Conservation (phyloP, 2,113 vertebrate genomes). For the Gambusia affinis region DNA sequence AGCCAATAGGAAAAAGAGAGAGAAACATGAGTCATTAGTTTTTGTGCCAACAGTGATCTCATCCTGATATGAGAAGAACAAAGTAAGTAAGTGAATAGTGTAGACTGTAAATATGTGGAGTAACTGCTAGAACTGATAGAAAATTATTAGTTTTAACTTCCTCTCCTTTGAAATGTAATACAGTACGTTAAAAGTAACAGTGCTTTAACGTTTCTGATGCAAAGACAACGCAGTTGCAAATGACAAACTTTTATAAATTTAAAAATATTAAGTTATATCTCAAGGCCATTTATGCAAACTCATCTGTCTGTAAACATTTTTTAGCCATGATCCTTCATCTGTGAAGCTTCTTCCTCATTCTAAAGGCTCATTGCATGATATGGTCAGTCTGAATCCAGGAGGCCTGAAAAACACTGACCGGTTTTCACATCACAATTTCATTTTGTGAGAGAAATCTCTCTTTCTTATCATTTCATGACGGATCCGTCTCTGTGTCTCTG, state of each 20-base stretch:
- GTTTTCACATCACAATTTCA: not conserved
- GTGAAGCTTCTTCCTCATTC: too few relatives aligned
- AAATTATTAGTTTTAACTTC: not conserved
- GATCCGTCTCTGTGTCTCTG: conserved; percentile 11
- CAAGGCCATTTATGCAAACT: not conserved
- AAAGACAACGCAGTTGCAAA: not conserved
- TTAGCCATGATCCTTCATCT: too few relatives aligned
- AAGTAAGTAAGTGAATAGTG: not conserved
- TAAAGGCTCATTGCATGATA: too few relatives aligned
- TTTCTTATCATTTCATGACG: not conserved
- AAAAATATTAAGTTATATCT: not conserved
- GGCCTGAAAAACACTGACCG: too few relatives aligned
- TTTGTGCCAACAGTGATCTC: not conserved
- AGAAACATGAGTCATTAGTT: not conserved
- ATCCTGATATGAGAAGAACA: not conserved
- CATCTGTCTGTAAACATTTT: too few relatives aligned
- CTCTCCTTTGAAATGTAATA: not conserved
- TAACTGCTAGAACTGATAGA: not conserved
- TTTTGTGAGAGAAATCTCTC: not conserved
- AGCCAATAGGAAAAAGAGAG: not conserved
- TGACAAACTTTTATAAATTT: not conserved
- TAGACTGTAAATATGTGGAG: not conserved
- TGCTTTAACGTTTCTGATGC: not conserved
- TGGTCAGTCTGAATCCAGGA: too few relatives aligned
- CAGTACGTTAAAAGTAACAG: not conserved